phyloP scores from a whole-genome alignment of 2,113 vertebrate species.

The Nibea coibor region DNA sequence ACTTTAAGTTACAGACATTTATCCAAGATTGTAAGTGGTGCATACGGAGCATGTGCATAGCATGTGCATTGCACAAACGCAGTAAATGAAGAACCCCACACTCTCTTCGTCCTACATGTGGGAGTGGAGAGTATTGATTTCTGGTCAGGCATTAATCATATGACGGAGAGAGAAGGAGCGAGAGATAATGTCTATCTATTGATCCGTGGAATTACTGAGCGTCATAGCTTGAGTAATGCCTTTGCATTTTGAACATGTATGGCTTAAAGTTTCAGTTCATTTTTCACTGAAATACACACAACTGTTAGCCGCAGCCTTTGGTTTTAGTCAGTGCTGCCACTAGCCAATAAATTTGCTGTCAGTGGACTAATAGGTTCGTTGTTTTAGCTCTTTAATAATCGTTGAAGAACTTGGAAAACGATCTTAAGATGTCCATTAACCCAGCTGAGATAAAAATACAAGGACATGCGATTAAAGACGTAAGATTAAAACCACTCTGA shows the following conservation, averaged over 20 bases:
- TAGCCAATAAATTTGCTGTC: neutral
- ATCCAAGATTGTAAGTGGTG: neutral
- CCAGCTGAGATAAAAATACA: neutral
- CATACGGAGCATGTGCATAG: slow-evolving; percentile 1
- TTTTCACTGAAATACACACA: neutral
- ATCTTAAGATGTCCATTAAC: neutral
- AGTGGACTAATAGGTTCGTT: neutral
- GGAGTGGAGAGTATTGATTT: slow-evolving; percentile 55
- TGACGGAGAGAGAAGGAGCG: neutral
- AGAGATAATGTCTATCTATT: slow-evolving; percentile 23
- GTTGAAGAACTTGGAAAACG: neutral
- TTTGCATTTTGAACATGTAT: neutral
- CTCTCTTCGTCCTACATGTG: slow-evolving; percentile 3
- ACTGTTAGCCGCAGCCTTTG: neutral
- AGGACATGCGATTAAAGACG: neutral
- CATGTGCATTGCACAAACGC: neutral
- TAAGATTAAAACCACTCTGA: neutral
- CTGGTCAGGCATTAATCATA: slow-evolving; percentile 35
- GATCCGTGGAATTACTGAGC: slow-evolving; percentile 1
- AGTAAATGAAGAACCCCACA: slow-evolving; percentile 1
- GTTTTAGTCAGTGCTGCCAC: neutral
- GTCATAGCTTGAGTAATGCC: neutral
- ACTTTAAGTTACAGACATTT: slow-evolving; percentile 25
- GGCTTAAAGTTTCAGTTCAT: neutral
- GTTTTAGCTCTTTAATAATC: neutral